phyloP scores from a whole-genome alignment of 2,888 invertebrate species.

The Callosobruchus maculatus region DNA sequence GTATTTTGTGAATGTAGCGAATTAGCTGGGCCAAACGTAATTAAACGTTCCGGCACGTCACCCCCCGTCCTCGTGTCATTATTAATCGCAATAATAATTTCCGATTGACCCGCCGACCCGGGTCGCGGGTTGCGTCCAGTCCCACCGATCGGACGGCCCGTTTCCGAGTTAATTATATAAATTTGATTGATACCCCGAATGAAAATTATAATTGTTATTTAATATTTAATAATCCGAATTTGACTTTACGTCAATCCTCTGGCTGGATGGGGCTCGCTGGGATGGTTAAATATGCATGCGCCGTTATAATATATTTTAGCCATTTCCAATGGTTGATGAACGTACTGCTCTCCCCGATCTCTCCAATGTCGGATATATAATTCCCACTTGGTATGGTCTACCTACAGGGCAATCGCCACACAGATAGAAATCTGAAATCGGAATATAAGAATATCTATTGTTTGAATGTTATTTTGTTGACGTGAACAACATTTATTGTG shows the following conservation, averaged over 20 bases:
- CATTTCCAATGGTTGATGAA: conserved; percentile 17
- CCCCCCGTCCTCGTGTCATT: conserved; percentile 9
- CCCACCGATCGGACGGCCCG: conserved; percentile 7
- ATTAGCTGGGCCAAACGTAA: not conserved
- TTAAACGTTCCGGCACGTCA: not conserved
- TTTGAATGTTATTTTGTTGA: too few relatives aligned
- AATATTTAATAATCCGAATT: conserved; percentile 40
- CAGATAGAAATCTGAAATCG: too few relatives aligned
- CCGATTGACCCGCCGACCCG: conserved; percentile 23
- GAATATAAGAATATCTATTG: too few relatives aligned
- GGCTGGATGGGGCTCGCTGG: conserved; percentile 22
- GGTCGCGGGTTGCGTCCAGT: not conserved
- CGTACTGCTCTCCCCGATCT: conserved; percentile 6
- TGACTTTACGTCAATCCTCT: conserved; percentile 38
- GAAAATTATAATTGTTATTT: conserved; percentile 43
- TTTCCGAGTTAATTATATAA: conserved; percentile 19
- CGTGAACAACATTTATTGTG: too few relatives aligned
- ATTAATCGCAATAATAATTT: conserved; percentile 25
- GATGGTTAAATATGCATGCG: conserved; percentile 30
- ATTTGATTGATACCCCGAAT: conserved; percentile 34
- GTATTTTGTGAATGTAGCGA: not conserved
- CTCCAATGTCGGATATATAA: conserved; percentile 15
- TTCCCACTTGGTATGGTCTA: conserved; percentile 10
- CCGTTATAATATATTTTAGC: conserved; percentile 26
- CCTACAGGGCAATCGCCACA: not conserved